Evolutionary conservation across 1,140 invertebrate species (phyloP).

Genomic region (Holotrichia oblita): DNA sequence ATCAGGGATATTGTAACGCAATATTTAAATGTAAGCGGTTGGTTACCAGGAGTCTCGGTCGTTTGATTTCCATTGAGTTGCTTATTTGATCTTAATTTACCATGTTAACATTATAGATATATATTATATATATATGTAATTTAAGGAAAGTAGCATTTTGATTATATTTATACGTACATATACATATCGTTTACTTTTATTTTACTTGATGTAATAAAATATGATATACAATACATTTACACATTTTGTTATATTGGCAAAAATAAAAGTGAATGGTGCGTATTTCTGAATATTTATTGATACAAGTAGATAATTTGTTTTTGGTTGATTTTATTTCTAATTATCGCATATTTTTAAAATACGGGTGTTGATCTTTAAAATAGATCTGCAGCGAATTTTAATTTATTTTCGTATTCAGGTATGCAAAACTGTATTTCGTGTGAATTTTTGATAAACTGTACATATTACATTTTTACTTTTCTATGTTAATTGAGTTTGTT

Average conservation of each 20-base stretch:
- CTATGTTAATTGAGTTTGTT: not conserved
- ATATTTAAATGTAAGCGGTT: constrained; percentile 55
- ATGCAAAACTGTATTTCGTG: constrained; percentile 12
- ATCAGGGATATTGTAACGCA: constrained; percentile 55
- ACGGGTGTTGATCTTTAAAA: not conserved
- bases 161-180: not conserved
- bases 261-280: no score
- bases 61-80: constrained; percentile 5
- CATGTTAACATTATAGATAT: not conserved
- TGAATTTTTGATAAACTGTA: not conserved
- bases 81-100: constrained; percentile 9
- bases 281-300: not conserved
- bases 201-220: not conserved
- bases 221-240: no score
- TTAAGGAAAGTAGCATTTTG: not conserved
- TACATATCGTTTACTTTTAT: not conserved
- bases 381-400: not conserved
- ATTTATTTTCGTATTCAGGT: not conserved
- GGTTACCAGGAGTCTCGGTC: constrained; percentile 52
- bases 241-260: no score
- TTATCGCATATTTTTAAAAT: not conserved
- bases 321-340: not conserved
- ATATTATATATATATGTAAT: not conserved
- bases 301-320: not conserved
- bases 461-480: constrained; percentile 30